These are phyloP conservation scores for Drosophila kambysellisi DNA, from an alignment of 2,888 invertebrate genomes.

Conservation along the genomic window DNA sequence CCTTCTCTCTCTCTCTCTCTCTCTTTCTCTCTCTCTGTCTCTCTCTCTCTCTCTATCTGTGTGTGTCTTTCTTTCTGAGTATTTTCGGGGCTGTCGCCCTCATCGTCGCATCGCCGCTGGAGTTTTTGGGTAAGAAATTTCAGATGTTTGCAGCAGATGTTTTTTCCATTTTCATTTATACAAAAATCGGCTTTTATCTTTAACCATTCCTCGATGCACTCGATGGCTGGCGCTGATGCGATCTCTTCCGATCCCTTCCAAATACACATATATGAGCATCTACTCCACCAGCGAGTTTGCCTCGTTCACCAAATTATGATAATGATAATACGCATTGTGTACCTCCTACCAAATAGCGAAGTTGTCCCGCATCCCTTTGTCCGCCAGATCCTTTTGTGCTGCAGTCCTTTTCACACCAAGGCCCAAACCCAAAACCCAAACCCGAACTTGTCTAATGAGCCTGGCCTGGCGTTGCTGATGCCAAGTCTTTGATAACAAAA, in stretches of 20 bases:
- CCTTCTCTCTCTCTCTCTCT: not conserved
- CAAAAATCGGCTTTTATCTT: conserved; percentile 67
- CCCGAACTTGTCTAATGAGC: conserved; percentile 51
- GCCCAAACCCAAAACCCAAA: conserved; percentile 8
- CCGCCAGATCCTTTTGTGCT: conserved; percentile 44
- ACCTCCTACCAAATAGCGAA: conserved; percentile 11
- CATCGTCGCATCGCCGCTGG: conserved; percentile 14
- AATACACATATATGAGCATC: conserved; percentile 18
- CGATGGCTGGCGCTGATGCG: conserved; percentile 58
- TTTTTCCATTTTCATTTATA: conserved; percentile 48
- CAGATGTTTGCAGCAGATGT: conserved; percentile 71
- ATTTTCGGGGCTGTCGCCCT: conserved; percentile 26
- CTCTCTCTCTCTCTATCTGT: not conserved
- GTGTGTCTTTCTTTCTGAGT: not conserved
- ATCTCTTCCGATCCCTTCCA: conserved; percentile 43
- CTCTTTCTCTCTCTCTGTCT: conserved; percentile 3
- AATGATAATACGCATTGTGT: conserved; percentile 57
- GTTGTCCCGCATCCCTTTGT: conserved; percentile 27
- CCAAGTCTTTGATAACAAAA: conserved; percentile 48
- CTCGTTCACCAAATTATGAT: conserved; percentile 64
- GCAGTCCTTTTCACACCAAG: conserved; percentile 60
- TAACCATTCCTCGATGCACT: conserved; percentile 49
- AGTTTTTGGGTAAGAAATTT: conserved; percentile 57
- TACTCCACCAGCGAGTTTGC: conserved; percentile 13
- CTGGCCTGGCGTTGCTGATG: conserved; percentile 42